Percentiles rank a stretch among this genome's conserved stretches.
These are phyloP conservation scores for Sitophilus oryzae DNA, from an alignment of 1,140 invertebrate species.

Conservation along the genomic window DNA sequence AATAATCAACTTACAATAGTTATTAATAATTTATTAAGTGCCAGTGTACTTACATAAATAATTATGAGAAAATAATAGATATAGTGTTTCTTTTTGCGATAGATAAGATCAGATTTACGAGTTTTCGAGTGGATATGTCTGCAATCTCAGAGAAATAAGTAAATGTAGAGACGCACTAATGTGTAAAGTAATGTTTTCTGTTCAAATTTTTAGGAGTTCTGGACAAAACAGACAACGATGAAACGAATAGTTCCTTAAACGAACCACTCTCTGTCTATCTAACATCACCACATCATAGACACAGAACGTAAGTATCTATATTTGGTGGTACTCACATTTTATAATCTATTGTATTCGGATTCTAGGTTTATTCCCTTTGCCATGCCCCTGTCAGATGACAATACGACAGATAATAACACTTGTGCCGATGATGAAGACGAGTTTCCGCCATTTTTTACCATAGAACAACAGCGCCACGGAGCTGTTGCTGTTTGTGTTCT, in stretches of 20 bases:
- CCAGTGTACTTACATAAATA: no score
- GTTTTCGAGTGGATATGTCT: no score
- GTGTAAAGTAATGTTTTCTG: no score
- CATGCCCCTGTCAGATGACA: background rate
- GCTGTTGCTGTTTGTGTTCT: constrained; percentile 68
- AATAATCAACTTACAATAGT: no score
- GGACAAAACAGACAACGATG: background rate
- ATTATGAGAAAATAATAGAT: no score
- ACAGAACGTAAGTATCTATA: background rate
- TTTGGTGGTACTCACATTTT: background rate
- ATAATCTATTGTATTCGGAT: background rate
- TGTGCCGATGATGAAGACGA: constrained; percentile 41
- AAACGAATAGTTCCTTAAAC: background rate
- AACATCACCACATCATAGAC: background rate
- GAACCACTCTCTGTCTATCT: background rate
- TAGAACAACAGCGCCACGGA: constrained; percentile 54
- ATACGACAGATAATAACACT: background rate
- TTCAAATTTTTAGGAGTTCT: background rate
- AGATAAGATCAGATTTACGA: no score
- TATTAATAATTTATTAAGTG: no score
- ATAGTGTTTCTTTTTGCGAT: no score
- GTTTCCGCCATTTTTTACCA: constrained; percentile 54
- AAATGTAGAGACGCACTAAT: no score
- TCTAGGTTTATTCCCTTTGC: background rate
- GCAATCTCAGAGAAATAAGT: no score